These are phyloP conservation scores for Orientallactaga bullata DNA, from an alignment of 2,113 vertebrate species.

Conservation along the genomic window DNA sequence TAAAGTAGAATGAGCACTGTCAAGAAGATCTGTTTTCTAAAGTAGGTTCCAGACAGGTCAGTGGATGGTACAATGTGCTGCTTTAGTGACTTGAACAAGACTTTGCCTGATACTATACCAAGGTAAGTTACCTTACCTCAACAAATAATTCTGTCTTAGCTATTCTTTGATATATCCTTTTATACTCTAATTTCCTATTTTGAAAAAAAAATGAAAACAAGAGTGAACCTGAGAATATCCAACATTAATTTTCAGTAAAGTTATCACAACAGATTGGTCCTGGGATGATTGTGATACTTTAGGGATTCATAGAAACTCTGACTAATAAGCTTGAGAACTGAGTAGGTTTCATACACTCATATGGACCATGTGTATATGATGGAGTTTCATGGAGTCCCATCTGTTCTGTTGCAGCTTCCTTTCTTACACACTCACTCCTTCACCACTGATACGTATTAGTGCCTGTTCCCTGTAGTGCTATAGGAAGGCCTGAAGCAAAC, in stretches of 20 bases:
- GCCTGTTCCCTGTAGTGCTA: background rate
- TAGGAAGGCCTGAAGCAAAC: background rate
- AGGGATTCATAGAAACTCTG: background rate
- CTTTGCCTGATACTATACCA: background rate
- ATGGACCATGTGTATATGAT: too few relatives aligned
- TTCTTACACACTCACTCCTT: background rate
- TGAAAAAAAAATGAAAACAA: constrained; percentile 14
- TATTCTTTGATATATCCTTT: background rate
- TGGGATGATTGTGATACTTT: background rate
- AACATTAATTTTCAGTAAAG: background rate
- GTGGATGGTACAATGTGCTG: background rate
- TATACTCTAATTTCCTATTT: background rate
- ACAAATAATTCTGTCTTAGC: background rate
- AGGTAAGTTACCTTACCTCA: background rate
- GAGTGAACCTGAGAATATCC: constrained; percentile 27
- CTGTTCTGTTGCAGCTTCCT: background rate
- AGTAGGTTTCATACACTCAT: background rate
- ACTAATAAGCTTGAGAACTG: background rate
- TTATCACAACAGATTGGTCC: background rate
- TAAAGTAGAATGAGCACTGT: constrained; percentile 7
- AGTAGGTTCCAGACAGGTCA: constrained; percentile 23
- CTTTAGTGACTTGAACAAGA: constrained; percentile 40
- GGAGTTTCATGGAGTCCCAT: background rate
- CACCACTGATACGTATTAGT: background rate
- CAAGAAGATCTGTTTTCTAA: constrained; percentile 22